Conservation (phyloP, 2,888 invertebrate species). For the Acronicta leporina region DNA sequence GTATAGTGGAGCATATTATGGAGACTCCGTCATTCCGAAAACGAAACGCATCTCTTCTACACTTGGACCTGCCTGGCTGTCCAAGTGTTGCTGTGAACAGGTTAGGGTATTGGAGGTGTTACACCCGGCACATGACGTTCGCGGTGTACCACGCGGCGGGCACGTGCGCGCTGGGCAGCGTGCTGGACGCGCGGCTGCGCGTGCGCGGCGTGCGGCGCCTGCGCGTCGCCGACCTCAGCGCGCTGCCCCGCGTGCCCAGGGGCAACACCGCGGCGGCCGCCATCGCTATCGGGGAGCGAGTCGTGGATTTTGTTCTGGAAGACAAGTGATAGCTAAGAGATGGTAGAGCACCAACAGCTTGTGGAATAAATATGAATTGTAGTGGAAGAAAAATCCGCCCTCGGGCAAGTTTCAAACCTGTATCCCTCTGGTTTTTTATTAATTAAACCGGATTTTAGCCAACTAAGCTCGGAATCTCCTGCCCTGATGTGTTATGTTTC, state of each 20-base stretch:
- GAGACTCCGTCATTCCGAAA: constrained; percentile 54
- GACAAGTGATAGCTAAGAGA: constrained; percentile 11
- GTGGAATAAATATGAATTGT: no score
- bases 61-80: constrained; percentile 63
- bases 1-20: constrained; percentile 64
- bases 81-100: constrained; percentile 42
- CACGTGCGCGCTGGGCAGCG: constrained; percentile 67
- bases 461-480: no score
- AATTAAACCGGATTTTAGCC: no score
- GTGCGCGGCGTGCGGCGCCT: constrained; percentile 67
- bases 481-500: no score
- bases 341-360: neutral
- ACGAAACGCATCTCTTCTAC: constrained; percentile 61
- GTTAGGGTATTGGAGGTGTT: constrained; percentile 72
- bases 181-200: constrained; percentile 66
- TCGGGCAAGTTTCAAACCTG: no score
- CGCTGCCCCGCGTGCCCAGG: constrained; percentile 63
- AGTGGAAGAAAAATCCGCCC: no score
- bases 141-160: constrained; percentile 72
- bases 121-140: constrained; percentile 71
- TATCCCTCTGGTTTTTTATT: no score
- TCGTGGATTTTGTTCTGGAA: constrained; percentile 63
- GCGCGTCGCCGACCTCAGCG: constrained; percentile 70
- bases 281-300: constrained; percentile 72
- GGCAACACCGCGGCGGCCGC: constrained; percentile 71